Evolutionary conservation across 2,797 vertebrate genomes (phyloP).

Genomic region (Eulemur mongoz): DNA sequence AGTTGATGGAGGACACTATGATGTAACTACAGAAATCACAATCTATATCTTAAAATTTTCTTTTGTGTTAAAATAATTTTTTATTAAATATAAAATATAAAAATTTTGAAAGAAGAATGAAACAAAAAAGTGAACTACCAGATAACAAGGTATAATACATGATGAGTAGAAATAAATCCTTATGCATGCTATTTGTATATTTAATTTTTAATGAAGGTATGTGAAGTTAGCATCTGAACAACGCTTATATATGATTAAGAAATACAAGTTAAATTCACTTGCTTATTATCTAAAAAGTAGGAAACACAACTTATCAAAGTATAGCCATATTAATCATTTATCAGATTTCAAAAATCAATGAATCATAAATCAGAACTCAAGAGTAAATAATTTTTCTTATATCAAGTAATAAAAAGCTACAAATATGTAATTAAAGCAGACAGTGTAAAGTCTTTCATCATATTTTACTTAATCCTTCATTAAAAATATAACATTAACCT

Average conservation of each 20-base stretch:
- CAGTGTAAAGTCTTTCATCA: not conserved
- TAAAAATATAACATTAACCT: not conserved
- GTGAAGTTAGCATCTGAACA: not conserved
- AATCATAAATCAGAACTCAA: not conserved
- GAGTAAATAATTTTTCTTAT: not conserved
- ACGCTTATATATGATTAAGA: not conserved
- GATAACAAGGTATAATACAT: not conserved
- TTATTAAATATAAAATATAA: not conserved
- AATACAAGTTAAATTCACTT: not conserved
- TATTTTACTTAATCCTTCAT: not conserved
- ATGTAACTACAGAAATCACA: not conserved
- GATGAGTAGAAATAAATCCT: not conserved
- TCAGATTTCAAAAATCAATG: not conserved
- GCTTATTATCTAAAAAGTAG: not conserved
- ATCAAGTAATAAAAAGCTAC: not conserved
- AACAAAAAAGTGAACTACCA: not conserved
- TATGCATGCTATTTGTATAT: not conserved
- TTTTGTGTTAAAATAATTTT: not conserved
- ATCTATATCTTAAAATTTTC: not conserved
- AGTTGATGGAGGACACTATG: not conserved
- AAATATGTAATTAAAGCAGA: not conserved
- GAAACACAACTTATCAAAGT: not conserved
- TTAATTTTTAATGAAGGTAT: not conserved
- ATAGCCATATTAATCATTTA: not conserved
- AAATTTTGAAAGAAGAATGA: not conserved